Base-by-base conservation (phyloP, 2,113 vertebrate species). In the Tetraodon nigroviridis region DNA sequence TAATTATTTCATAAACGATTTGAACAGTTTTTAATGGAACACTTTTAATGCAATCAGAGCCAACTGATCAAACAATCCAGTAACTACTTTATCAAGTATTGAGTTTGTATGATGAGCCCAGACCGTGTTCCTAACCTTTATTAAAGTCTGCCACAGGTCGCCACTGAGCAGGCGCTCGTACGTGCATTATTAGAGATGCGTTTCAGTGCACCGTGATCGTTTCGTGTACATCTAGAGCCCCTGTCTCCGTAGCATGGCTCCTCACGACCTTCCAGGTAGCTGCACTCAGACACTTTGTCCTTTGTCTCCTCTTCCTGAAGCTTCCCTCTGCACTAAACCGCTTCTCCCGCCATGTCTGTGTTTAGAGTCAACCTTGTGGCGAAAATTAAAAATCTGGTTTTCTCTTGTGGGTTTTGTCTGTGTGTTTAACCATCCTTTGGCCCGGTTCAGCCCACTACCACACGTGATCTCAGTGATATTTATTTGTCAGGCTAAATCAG, bases 401-500 rank as follows among this genome's bases (percentile, higher is more conserved):
- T 47, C 64, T 79, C 51, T 62, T 62, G 75, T 77, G 64, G 2
- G 37, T 51, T 53, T 42, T 48, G 6, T 18, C 6, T 18, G 46
- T 20, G 46, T 11, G 8, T 48, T 4, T 16, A 44, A 44, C 11
- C 4, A 2, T 1, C 32, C 32, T 37, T 10, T 37, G 32, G 32
- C 24, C 7, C 24, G 7, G 24, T 27, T 27, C 32, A 37, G 32
- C 11, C 32, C 6, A 10, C 12, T 37, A 37, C 2, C 22, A 57
- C 41, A 13, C 18, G 8, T 37, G 45, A 77, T 69, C 80, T 83
- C 71, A 80, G 67, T 79, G 69, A 79, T 80, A 73, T 87, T 87
- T 89, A 85, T 84, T 88, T 85, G 78, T 87, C 68, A 70, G 76
- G 80, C 83, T 81, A 85, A 84, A 84, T 73, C 24, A 55, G 76